Evolutionary conservation across 2,797 vertebrate genomes (phyloP).

Genomic region (Micrastur ruficollis): DNA sequence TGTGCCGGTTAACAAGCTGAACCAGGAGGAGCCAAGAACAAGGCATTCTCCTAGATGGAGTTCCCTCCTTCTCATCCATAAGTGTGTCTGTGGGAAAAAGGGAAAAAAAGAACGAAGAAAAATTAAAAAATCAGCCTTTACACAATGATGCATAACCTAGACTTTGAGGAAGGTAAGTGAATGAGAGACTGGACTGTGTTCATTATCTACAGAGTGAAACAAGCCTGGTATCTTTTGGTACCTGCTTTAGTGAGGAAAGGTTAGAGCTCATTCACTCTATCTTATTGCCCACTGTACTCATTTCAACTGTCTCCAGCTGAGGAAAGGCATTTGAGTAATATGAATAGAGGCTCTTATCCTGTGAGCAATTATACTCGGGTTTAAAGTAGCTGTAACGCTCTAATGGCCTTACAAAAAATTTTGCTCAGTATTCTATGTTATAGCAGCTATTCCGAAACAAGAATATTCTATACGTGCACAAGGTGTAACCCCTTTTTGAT

Average conservation of each 20-base stretch:
- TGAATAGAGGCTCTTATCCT: slow-evolving; percentile 44
- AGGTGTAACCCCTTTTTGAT: slow-evolving; percentile 4
- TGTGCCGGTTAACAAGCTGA: neutral
- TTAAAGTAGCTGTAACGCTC: slow-evolving; percentile 1
- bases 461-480: neutral
- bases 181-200: slow-evolving; percentile 5
- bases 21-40: neutral
- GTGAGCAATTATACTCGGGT: slow-evolving; percentile 29
- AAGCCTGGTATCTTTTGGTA: slow-evolving; percentile 46
- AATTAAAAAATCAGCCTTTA: neutral
- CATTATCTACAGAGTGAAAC: slow-evolving; percentile 23
- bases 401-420: neutral
- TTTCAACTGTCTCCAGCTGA: slow-evolving; percentile 43
- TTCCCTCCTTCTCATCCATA: neutral
- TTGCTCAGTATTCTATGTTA: neutral
- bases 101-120: neutral
- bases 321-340: slow-evolving; percentile 50
- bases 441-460: neutral
- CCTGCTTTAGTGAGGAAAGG: slow-evolving; percentile 7
- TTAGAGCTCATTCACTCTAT: slow-evolving; percentile 33
- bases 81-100: neutral
- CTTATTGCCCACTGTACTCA: slow-evolving; percentile 13
- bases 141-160: neutral
- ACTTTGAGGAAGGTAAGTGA: neutral
- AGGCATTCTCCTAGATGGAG: neutral